Percentiles rank a stretch among this genome's conserved stretches.
Conservation (phyloP, 2,113 vertebrate genomes). For the Nothocercus nigrocapillus region DNA sequence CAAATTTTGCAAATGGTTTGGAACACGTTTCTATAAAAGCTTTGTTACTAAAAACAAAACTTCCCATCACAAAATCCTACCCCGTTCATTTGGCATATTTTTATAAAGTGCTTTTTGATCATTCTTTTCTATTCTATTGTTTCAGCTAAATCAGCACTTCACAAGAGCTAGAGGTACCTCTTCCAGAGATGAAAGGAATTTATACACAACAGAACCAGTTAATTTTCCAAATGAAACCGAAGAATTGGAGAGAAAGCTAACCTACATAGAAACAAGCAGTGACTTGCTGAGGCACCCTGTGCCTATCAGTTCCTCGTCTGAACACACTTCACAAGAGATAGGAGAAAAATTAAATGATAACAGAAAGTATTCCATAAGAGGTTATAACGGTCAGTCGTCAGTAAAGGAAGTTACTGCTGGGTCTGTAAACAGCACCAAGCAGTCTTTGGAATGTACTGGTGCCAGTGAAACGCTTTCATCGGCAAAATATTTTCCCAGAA, state of each 20-base stretch:
- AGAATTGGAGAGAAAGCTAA: conserved; percentile 57
- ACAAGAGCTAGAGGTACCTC: conserved; percentile 68
- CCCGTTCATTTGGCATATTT: conserved; percentile 43
- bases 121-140: conserved; percentile 71
- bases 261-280: conserved; percentile 28
- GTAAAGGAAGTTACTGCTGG: conserved; percentile 35
- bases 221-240: conserved; percentile 74
- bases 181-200: conserved; percentile 74
- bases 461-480: conserved; percentile 10
- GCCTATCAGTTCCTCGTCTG: conserved; percentile 59
- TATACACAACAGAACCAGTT: conserved; percentile 60
- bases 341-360: conserved; percentile 55
- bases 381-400: conserved; percentile 24
- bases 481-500: neutral
- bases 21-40: conserved; percentile 38
- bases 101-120: conserved; percentile 55
- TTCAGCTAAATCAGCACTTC: conserved; percentile 80
- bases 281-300: conserved; percentile 48
- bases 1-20: conserved; percentile 49
- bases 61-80: conserved; percentile 38
- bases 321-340: conserved; percentile 34
- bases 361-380: conserved; percentile 35
- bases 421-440: conserved; percentile 7
- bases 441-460: neutral
- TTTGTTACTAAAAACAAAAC: conserved; percentile 56